Evolutionary conservation across 2,113 vertebrate genomes (phyloP).

Genomic region (Atherinomorus stipes): DNA sequence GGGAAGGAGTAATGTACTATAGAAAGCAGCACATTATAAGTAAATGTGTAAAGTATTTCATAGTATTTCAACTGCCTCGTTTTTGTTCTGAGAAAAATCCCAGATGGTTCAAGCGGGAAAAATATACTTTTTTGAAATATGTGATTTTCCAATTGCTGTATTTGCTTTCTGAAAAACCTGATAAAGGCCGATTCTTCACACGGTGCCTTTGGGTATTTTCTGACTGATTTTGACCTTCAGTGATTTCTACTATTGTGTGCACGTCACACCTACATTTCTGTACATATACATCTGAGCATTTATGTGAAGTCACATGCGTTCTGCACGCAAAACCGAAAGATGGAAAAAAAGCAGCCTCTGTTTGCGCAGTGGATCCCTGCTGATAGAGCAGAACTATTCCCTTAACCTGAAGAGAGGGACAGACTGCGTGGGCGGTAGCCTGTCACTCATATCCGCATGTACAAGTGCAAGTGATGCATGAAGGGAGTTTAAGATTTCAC

Average conservation of each 20-base stretch:
- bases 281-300: background rate
- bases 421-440: conserved; percentile 30
- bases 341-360: conserved; percentile 36
- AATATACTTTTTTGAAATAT: too few relatives aligned
- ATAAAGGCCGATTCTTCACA: conserved; percentile 1
- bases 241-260: conserved; percentile 15
- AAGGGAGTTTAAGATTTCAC: conserved; percentile 71
- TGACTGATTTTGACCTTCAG: conserved; percentile 25
- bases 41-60: too few relatives aligned
- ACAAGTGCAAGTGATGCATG: conserved; percentile 60
- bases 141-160: too few relatives aligned
- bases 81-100: too few relatives aligned
- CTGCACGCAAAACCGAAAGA: conserved; percentile 26
- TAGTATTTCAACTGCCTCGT: too few relatives aligned
- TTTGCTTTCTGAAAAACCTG: conserved; percentile 4
- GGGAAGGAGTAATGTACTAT: conserved; percentile 1
- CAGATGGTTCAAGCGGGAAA: too few relatives aligned
- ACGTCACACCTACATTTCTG: background rate
- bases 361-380: conserved; percentile 38
- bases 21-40: conserved; percentile 24
- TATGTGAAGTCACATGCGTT: background rate
- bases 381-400: conserved; percentile 55
- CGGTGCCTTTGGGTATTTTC: conserved; percentile 18
- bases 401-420: conserved; percentile 51
- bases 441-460: conserved; percentile 71